Evolutionary conservation across 1,140 invertebrate species (phyloP).

Genomic region (Acromyrmex heyeri): DNA sequence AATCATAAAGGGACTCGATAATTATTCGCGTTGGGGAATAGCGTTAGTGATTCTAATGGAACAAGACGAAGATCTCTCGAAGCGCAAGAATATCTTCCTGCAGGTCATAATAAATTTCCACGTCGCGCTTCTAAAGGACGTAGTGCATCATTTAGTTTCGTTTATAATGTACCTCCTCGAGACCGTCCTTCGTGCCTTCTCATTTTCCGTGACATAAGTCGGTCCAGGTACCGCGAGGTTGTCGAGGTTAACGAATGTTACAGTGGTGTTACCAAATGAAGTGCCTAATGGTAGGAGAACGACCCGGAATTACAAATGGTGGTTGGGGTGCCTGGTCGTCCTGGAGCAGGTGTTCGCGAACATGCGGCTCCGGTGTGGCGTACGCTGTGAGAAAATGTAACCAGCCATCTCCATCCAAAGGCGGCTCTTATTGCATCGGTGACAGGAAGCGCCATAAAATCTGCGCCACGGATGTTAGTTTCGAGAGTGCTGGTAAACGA

Average conservation of each 20-base stretch:
- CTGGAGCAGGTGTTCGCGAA: slow-evolving; percentile 88
- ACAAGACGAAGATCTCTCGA: slow-evolving; percentile 14
- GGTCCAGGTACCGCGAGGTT: neutral
- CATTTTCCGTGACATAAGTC: slow-evolving; percentile 18
- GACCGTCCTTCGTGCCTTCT: slow-evolving; percentile 20
- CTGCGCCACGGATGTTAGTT: slow-evolving; percentile 87
- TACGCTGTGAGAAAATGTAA: slow-evolving; percentile 81
- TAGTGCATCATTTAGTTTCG: slow-evolving; percentile 37
- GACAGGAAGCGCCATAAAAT: slow-evolving; percentile 85
- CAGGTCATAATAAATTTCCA: slow-evolving; percentile 42
- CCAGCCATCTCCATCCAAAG: slow-evolving; percentile 86
- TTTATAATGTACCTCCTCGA: slow-evolving; percentile 31
- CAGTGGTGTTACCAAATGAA: slow-evolving; percentile 89
- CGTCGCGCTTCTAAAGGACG: slow-evolving; percentile 26
- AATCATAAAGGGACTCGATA: slow-evolving; percentile 35
- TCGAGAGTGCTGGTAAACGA: neutral
- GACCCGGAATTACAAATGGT: slow-evolving; percentile 87
- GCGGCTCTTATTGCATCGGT: slow-evolving; percentile 87
- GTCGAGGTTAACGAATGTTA: slow-evolving; percentile 67
- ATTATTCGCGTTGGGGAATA: slow-evolving; percentile 36
- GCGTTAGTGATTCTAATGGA: slow-evolving; percentile 52
- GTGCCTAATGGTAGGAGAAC: slow-evolving; percentile 87
- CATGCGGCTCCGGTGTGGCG: slow-evolving; percentile 88
- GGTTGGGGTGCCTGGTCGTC: slow-evolving; percentile 87
- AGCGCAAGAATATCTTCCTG: slow-evolving; percentile 32